A percentile compares a stretch with the other conserved stretches of the same genome.
phyloP scores from a whole-genome alignment of 2,888 invertebrate species.

The Desoria tigrina region DNA sequence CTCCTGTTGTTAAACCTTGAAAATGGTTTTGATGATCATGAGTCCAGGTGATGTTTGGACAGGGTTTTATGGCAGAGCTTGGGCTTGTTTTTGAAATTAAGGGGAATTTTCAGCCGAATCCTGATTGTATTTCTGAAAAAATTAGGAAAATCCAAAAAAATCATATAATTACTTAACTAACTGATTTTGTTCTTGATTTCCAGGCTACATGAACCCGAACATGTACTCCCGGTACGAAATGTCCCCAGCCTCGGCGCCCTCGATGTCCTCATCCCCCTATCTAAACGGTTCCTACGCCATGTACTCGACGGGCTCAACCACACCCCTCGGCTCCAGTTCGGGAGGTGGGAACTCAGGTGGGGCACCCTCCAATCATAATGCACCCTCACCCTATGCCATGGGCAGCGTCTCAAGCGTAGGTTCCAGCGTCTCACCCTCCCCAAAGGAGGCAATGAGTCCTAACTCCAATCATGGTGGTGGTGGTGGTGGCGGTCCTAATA shows the following conservation, averaged over 20 bases:
- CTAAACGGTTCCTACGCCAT: conserved; percentile 75
- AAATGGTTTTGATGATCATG: no score
- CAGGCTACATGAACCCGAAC: conserved; percentile 54
- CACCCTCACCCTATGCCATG: conserved; percentile 62
- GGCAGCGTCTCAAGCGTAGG: conserved; percentile 53
- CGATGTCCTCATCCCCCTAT: conserved; percentile 62
- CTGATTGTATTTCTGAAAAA: no score
- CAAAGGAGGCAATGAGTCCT: conserved; percentile 50
- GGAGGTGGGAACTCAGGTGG: conserved; percentile 44
- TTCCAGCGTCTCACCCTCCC: conserved; percentile 52
- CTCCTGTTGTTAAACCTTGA: no score
- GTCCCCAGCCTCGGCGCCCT: conserved; percentile 70
- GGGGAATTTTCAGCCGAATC: no score
- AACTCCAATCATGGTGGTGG: conserved; percentile 48
- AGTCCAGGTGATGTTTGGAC: no score
- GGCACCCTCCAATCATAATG: conserved; percentile 39
- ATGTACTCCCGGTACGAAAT: conserved; percentile 85
- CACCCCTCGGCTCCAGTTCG: conserved; percentile 48
- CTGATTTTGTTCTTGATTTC: conserved; percentile 35
- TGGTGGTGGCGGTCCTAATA: conserved; percentile 20
- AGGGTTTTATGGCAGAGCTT: no score
- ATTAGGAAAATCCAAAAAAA: no score
- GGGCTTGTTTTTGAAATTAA: no score
- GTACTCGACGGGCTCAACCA: conserved; percentile 62
- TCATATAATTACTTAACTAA: no score